phyloP scores from a whole-genome alignment of 2,888 invertebrate species.

The Parnassius apollo region DNA sequence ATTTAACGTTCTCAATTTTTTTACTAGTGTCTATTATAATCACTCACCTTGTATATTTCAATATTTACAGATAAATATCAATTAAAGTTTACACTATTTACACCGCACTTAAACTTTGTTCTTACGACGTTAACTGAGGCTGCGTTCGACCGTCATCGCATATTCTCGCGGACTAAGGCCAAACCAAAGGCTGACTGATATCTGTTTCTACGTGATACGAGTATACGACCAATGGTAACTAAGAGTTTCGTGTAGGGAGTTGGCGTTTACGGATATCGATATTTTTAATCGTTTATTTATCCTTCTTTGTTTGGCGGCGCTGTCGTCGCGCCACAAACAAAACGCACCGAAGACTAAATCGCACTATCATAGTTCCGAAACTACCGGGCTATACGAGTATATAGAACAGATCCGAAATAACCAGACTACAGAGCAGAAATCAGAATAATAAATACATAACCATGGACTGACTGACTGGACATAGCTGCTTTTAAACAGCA shows the following conservation, averaged over 20 bases:
- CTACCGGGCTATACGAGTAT: no score
- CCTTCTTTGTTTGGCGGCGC: no score
- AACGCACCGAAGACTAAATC: no score
- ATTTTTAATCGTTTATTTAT: conserved; percentile 6
- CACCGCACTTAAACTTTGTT: conserved; percentile 4
- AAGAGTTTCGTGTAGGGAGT: not conserved
- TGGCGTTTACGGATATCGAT: conserved; percentile 6
- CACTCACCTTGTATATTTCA: not conserved
- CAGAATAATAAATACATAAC: no score
- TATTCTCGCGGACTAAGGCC: not conserved
- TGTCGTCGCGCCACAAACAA: no score
- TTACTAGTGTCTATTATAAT: no score
- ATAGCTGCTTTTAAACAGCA: no score
- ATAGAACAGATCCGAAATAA: no score
- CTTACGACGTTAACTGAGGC: not conserved
- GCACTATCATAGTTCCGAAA: no score
- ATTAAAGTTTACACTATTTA: not conserved
- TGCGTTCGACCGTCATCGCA: not conserved
- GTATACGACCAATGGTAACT: not conserved
- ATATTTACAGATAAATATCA: not conserved
- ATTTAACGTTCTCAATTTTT: no score
- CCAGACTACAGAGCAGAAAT: no score
- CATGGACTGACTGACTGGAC: no score
- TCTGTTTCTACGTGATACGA: not conserved
- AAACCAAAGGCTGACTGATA: not conserved